Conservation (phyloP, 2,797 vertebrate genomes). For the Poeciliopsis paucimaculata region DNA sequence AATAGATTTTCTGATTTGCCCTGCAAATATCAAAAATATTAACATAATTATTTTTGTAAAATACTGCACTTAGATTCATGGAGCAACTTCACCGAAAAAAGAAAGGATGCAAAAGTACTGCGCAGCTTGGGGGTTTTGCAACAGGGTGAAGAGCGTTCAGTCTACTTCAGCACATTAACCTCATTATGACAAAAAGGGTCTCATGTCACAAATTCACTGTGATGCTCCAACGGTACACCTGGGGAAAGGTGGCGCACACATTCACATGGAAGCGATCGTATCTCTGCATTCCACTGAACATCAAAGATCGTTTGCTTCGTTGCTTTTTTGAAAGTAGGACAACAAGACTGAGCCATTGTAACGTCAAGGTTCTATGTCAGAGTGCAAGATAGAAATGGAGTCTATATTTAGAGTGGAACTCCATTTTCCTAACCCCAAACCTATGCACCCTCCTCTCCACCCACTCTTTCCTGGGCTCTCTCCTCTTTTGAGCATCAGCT, state of each 20-base stretch:
- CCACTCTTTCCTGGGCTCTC: constrained; percentile 67
- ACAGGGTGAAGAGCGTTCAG: constrained; percentile 14
- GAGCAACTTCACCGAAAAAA: neutral
- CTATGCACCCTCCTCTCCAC: constrained; percentile 63
- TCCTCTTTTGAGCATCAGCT: constrained; percentile 42
- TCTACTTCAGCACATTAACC: constrained; percentile 52
- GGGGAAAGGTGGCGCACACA: constrained; percentile 50
- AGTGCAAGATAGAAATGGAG: constrained; percentile 21
- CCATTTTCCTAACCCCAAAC: constrained; percentile 70
- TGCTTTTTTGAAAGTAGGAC: constrained; percentile 73
- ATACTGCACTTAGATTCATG: neutral
- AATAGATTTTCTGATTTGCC: neutral
- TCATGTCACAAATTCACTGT: constrained; percentile 58
- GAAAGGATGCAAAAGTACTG: neutral
- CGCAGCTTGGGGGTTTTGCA: constrained; percentile 22
- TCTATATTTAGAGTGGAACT: constrained; percentile 77
- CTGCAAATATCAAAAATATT: neutral
- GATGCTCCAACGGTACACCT: constrained; percentile 61
- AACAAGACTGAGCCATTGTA: constrained; percentile 38
- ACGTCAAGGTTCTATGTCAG: constrained; percentile 38
- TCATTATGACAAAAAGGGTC: constrained; percentile 71
- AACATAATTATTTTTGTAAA: neutral
- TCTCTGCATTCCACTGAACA: constrained; percentile 50
- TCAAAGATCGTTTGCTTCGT: constrained; percentile 65
- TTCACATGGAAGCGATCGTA: constrained; percentile 63